Percentiles rank a stretch among this genome's conserved stretches.
Conservation (phyloP, 2,888 invertebrate species). For the Chrysolina haemoptera region DNA sequence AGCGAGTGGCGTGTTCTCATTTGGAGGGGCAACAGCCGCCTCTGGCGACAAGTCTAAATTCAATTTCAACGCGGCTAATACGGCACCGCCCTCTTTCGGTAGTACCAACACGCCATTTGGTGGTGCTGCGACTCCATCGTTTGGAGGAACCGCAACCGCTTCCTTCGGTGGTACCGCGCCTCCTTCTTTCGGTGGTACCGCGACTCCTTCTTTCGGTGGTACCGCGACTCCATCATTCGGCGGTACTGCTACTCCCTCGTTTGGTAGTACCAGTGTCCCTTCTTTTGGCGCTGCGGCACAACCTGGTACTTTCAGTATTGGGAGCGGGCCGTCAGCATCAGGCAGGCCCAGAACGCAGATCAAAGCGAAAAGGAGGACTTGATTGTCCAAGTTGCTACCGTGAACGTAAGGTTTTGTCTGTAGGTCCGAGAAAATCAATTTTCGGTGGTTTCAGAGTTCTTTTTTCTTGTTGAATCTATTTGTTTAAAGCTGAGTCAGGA, state of each 20-base stretch:
- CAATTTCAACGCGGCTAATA: conserved; percentile 50
- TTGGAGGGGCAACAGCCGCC: conserved; percentile 32
- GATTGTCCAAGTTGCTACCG: conserved; percentile 43
- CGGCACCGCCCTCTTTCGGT: conserved; percentile 47
- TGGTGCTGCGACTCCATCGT: not conserved
- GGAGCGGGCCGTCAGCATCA: conserved; percentile 67
- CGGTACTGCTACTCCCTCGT: not conserved
- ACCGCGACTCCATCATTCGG: not conserved
- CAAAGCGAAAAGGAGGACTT: conserved; percentile 61
- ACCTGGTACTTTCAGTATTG: conserved; percentile 70
- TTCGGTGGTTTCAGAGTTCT: not conserved
- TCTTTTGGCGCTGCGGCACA: not conserved
- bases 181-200: not conserved
- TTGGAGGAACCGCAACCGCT: not conserved
- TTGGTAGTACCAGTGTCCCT: not conserved
- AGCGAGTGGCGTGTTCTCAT: conserved; percentile 48
- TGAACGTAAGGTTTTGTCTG: conserved; percentile 6
- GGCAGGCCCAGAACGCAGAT: conserved; percentile 65
- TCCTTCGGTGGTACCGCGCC: not conserved
- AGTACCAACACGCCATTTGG: conserved; percentile 37
- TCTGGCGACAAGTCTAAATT: conserved; percentile 46
- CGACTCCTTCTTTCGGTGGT: not conserved
- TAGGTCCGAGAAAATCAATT: not conserved
- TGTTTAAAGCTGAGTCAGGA: no score
- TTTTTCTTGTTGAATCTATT: no score